phyloP scores from a whole-genome alignment of 2,113 vertebrate genomes.

The Bos javanicus region DNA sequence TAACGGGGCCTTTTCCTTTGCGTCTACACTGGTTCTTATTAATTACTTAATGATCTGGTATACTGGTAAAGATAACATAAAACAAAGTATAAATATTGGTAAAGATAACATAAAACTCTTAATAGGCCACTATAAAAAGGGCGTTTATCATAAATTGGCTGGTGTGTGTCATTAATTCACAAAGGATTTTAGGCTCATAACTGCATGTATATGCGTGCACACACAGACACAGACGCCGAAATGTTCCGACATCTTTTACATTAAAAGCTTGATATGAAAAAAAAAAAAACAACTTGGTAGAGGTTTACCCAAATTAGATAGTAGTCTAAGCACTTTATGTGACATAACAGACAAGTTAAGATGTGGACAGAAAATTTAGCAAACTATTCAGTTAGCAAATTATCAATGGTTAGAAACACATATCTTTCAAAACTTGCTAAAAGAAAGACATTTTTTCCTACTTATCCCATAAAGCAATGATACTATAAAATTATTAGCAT shows the following conservation, averaged over 20 bases:
- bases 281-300: not conserved
- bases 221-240: not conserved
- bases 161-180: not conserved
- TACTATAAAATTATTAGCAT: not conserved
- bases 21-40: not conserved
- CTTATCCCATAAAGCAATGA: not conserved
- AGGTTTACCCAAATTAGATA: not conserved
- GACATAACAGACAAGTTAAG: not conserved
- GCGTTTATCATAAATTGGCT: not conserved
- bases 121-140: not conserved
- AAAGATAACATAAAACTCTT: not conserved
- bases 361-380: not conserved
- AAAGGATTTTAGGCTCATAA: not conserved
- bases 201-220: not conserved
- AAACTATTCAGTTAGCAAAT: not conserved
- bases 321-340: not conserved
- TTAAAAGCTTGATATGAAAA: not conserved
- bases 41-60: not conserved
- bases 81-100: not conserved
- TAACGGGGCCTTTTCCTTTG: not conserved
- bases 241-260: not conserved
- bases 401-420: too few species aligned
- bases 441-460: not conserved
- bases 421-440: not conserved
- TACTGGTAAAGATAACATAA: not conserved